Evolutionary conservation across 35 echinoderm and acorn worm genomes (phyloP).

Genomic region (Amphiura filiformis): DNA sequence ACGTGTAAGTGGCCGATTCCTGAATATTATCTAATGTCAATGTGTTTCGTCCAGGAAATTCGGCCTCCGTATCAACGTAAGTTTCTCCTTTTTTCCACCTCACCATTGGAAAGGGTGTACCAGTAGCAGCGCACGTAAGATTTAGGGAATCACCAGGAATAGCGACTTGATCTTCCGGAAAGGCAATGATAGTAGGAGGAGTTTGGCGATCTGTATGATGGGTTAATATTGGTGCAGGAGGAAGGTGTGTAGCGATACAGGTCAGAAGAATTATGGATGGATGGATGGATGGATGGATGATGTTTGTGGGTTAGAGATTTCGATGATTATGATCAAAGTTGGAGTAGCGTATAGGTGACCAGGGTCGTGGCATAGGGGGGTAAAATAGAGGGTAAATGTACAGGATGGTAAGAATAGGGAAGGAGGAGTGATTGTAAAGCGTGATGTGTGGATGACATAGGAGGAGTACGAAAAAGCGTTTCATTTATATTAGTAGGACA

Average conservation of each 20-base stretch:
- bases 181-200: conserved; percentile 47
- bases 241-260: neutral
- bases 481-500: too few species aligned
- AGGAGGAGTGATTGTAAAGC: too few species aligned
- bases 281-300: too few species aligned
- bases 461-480: too few species aligned
- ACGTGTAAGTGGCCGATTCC: conserved; percentile 79
- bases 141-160: conserved; percentile 59
- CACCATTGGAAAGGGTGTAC: conserved; percentile 77
- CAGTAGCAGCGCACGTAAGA: conserved; percentile 70
- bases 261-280: neutral
- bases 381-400: too few species aligned
- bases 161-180: conserved; percentile 56
- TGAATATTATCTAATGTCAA: conserved; percentile 42
- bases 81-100: conserved; percentile 64
- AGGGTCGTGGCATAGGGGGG: too few species aligned
- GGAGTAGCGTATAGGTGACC: too few species aligned
- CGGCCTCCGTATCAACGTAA: conserved; percentile 42
- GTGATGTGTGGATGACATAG: too few species aligned
- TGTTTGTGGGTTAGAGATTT: too few species aligned
- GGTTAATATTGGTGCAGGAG: neutral
- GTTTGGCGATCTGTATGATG: conserved; percentile 47
- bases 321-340: too few species aligned
- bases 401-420: too few species aligned
- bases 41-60: conserved; percentile 65